Conservation (phyloP, 2,888 invertebrate species). For the Selenia dentaria region DNA sequence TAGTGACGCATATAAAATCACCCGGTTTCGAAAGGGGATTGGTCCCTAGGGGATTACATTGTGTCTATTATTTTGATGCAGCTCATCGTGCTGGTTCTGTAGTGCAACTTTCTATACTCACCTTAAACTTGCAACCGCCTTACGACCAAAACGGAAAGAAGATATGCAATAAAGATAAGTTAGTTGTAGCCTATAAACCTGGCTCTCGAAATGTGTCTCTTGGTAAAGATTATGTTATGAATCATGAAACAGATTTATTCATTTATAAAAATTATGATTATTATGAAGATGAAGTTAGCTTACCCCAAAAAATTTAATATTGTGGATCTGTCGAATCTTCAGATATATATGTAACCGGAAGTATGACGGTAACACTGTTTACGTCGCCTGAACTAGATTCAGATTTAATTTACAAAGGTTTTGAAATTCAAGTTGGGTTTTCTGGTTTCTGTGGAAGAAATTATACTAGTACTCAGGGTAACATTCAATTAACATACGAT, state of each 20-base stretch:
- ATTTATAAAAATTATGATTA: conserved; percentile 41
- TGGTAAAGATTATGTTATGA: no score
- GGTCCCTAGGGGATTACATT: conserved; percentile 63
- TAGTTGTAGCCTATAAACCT: no score
- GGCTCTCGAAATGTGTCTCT: no score
- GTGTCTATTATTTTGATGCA: no score
- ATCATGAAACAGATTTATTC: no score
- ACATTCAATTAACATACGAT: conserved; percentile 75
- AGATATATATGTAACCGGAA: conserved; percentile 30
- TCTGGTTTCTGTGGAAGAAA: no score
- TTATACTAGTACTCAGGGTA: conserved; percentile 88
- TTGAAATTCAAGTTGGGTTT: conserved; percentile 86
- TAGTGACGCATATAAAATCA: no score
- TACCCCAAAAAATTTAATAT: conserved; percentile 45
- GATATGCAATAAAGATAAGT: no score
- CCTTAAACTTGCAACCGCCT: no score
- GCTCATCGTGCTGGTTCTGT: conserved; percentile 30
- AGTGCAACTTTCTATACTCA: conserved; percentile 53
- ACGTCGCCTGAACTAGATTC: conserved; percentile 1
- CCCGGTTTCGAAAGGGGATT: no score
- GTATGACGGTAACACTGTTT: conserved; percentile 49
- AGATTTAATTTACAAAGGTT: conserved; percentile 69
- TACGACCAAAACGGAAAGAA: no score
- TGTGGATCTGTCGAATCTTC: conserved; percentile 31
- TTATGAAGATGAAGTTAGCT: conserved; percentile 29